phyloP scores from a whole-genome alignment of 2,888 invertebrate species.

The Parapristionchus giblindavisi region DNA sequence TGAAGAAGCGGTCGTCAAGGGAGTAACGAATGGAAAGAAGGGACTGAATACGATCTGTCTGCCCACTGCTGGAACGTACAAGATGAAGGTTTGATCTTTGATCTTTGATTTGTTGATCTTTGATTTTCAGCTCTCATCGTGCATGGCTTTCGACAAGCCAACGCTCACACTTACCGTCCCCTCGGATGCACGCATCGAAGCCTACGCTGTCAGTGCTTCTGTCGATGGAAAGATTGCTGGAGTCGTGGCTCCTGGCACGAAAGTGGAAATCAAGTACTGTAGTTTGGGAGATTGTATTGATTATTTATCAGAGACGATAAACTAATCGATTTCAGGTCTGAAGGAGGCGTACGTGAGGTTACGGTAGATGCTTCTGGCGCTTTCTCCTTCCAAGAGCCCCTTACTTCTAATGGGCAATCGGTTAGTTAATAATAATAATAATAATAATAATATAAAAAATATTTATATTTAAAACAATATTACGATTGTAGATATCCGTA shows the following conservation, averaged over 20 bases:
- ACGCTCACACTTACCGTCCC: constrained; percentile 41
- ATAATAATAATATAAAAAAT: not conserved
- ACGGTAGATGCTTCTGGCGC: constrained; percentile 42
- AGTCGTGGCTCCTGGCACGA: not conserved
- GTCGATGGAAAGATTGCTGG: constrained; percentile 26
- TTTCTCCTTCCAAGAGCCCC: constrained; percentile 52
- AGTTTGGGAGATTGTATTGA: too few species aligned
- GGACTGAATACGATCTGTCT: constrained; percentile 52
- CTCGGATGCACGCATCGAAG: constrained; percentile 16
- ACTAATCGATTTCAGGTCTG: constrained; percentile 20
- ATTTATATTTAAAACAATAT: not conserved
- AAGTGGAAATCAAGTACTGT: constrained; percentile 20
- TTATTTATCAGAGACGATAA: too few species aligned
- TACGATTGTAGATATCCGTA: constrained; percentile 29
- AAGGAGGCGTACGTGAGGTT: constrained; percentile 48
- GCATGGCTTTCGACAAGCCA: constrained; percentile 49
- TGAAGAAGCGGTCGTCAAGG: constrained; percentile 47
- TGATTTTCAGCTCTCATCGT: constrained; percentile 44
- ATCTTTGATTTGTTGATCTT: not conserved
- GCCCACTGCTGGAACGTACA: constrained; percentile 50
- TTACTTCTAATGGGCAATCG: constrained; percentile 34
- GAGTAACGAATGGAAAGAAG: constrained; percentile 39
- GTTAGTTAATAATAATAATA: not conserved
- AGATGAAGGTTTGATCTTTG: constrained; percentile 14
- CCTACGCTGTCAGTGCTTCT: constrained; percentile 11